Base-by-base conservation (phyloP, 1,140 invertebrate species). In the Homarus americanus region DNA sequence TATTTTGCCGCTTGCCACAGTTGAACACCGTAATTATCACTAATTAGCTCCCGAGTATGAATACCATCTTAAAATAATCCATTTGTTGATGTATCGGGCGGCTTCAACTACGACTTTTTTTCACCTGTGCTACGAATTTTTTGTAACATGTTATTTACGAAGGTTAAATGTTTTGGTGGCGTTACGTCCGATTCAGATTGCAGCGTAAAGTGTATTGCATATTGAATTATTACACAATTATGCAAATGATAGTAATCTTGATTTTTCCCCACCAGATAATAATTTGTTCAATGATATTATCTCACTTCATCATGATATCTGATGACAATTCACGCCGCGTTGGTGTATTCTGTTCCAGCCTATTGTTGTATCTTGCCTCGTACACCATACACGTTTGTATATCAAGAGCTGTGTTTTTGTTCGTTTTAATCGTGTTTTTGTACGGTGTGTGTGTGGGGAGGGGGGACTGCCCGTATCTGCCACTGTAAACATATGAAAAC, bases 221-320 rank as follows among this genome's bases (percentile, higher is more conserved):
- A 53, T 49, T 82, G 40, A 58, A 82, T 82, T 82, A 82, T 82
- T 82, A 15, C 28, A 82, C 32, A 82, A 82, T 82, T 82, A 82
- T 82, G 79, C 79, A 82, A 82, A 82, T 82, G n/a, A 4, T 58
- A n/a, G 28, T 82, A 82, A 82, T 82, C 79, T 82, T 82, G 40
- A 82, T 82, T 82, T 82, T 82, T 82, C 20, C 49, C 1, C 41
- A 2, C 0, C 5, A 15, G 49, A 1, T 58, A 82, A 53, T 82
- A 82, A 58, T 82, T 82, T 82, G 49, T 58, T 58, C 12, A 58
- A 34, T 58, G 41, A 82, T 58, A 58, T 58, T 58, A 82, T 53
- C 49, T 53, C 44, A 28, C 2, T 10, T 32, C 49, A 53, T 28
- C n/a, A 12, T 53, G 79, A 44, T 34, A 15, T 44, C 75, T 44